phyloP scores from a whole-genome alignment of 2,888 invertebrate genomes.

The Pyrochroa serraticornis region DNA sequence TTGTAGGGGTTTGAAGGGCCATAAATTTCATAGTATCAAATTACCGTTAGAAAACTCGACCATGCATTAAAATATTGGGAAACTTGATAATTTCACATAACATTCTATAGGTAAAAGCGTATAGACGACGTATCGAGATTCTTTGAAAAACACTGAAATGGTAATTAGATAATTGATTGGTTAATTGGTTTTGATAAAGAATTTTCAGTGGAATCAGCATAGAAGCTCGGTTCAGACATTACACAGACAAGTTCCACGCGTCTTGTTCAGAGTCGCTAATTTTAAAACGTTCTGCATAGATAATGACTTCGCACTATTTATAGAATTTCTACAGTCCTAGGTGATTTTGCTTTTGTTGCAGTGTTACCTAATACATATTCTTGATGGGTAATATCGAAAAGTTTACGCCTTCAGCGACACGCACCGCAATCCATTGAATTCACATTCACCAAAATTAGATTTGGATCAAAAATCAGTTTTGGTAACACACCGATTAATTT shows the following conservation, averaged over 20 bases:
- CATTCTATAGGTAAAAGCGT: too few relatives aligned
- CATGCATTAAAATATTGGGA: too few relatives aligned
- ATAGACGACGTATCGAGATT: not conserved
- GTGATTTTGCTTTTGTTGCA: constrained; percentile 33
- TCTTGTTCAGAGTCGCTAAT: constrained; percentile 45
- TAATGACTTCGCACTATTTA: constrained; percentile 47
- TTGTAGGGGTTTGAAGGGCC: too few relatives aligned
- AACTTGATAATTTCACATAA: too few relatives aligned
- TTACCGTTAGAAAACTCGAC: too few relatives aligned
- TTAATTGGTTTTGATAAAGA: constrained; percentile 12
- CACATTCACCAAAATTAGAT: too few relatives aligned
- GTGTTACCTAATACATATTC: constrained; percentile 41
- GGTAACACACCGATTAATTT: too few relatives aligned
- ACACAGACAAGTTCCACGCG: constrained; percentile 45
- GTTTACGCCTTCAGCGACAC: not conserved
- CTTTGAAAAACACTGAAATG: not conserved
- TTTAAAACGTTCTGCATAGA: constrained; percentile 49
- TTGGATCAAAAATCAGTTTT: too few relatives aligned
- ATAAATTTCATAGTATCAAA: too few relatives aligned
- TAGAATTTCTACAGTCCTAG: constrained; percentile 41
- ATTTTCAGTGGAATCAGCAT: constrained; percentile 8
- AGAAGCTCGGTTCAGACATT: constrained; percentile 35
- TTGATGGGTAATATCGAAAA: constrained; percentile 26
- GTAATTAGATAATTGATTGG: constrained; percentile 1
- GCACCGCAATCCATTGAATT: too few relatives aligned